A percentile compares a stretch with the other conserved stretches of the same genome.
Conservation (phyloP, 2,797 vertebrate genomes). For the Microhierax caerulescens region DNA sequence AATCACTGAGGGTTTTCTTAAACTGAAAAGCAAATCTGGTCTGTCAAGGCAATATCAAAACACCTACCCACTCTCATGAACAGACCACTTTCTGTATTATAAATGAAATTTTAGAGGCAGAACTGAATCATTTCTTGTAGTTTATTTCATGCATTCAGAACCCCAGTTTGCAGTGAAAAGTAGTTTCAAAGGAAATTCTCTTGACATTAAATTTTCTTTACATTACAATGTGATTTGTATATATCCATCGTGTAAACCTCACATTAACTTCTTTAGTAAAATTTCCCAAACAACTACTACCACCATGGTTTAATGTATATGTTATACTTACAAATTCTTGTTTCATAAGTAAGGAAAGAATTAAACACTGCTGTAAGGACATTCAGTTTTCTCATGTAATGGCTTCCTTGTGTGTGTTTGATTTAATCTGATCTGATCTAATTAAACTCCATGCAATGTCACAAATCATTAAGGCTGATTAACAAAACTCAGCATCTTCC, state of each 20-base stretch:
- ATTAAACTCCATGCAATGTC: background rate
- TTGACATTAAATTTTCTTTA: background rate
- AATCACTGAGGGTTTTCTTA: background rate
- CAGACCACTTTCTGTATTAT: background rate
- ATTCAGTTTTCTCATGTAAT: background rate
- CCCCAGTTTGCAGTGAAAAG: background rate
- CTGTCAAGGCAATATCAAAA: background rate
- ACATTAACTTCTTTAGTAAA: background rate
- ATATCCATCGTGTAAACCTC: background rate
- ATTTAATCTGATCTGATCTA: background rate
- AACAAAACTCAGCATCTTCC: background rate
- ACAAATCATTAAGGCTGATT: background rate
- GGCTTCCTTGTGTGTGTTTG: background rate
- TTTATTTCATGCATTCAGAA: background rate
- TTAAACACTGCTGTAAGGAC: background rate
- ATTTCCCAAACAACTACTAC: background rate
- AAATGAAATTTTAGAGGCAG: background rate
- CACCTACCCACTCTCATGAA: accelerated
- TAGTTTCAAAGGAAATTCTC: background rate
- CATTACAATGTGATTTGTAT: background rate
- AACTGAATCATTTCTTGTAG: background rate
- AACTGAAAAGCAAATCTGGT: background rate
- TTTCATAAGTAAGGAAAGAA: background rate
- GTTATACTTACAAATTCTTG: background rate
- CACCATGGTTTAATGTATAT: background rate